Evolutionary conservation across 2,888 invertebrate species (phyloP).

Genomic region (Pollenia labialis): DNA sequence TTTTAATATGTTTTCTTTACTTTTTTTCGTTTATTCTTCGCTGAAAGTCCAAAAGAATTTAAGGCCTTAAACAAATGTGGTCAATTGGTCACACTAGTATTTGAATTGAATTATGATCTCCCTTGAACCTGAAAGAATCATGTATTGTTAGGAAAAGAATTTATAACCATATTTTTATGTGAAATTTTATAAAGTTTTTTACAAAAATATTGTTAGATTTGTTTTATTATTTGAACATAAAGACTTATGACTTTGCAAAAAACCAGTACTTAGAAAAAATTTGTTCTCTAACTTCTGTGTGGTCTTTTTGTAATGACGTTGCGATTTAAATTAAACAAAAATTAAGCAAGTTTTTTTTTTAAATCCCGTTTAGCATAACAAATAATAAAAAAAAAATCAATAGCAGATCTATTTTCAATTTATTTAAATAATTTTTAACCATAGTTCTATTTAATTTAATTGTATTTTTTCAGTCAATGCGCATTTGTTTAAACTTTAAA

Average conservation of each 20-base stretch:
- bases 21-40: background rate
- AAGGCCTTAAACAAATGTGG: constrained; percentile 65
- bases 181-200: constrained; percentile 11
- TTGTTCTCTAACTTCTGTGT: background rate
- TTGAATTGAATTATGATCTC: constrained; percentile 68
- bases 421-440: background rate
- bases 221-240: background rate
- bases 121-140: constrained; percentile 57
- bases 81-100: constrained; percentile 71
- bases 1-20: background rate
- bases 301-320: constrained; percentile 25
- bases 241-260: constrained; percentile 23
- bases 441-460: too few species aligned
- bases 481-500: too few species aligned
- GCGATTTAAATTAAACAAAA: background rate
- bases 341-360: background rate
- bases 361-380: constrained; percentile 39
- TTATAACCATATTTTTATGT: constrained; percentile 11
- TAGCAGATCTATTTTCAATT: background rate
- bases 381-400: constrained; percentile 4
- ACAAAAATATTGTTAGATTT: constrained; percentile 2
- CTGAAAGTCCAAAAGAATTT: constrained; percentile 45
- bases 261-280: background rate
- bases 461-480: too few species aligned
- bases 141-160: constrained; percentile 49